Evolutionary conservation across 2,113 vertebrate genomes (phyloP).

Genomic region (Poeciliopsis retropinna): DNA sequence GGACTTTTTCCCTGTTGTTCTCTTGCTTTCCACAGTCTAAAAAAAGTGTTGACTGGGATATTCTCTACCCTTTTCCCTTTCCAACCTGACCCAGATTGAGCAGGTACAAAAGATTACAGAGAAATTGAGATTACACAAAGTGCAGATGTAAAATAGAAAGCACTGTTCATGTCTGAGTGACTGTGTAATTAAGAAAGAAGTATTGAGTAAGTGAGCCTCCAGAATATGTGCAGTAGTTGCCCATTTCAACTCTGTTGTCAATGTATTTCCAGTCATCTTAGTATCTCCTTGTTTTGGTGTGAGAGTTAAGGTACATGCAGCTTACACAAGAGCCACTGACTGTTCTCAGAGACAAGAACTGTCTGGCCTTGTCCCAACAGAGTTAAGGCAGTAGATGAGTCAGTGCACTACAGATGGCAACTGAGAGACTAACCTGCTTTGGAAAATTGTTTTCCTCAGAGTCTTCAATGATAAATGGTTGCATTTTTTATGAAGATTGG

Average conservation of each 20-base stretch:
- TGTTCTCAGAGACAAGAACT: background rate
- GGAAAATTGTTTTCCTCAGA: conserved; percentile 77
- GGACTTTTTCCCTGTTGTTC: background rate
- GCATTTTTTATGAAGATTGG: conserved; percentile 87
- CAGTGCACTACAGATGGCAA: conserved; percentile 23
- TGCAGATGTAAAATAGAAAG: background rate
- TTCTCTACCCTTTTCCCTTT: background rate
- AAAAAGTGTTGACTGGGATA: background rate
- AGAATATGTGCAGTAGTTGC: background rate
- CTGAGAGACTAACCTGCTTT: conserved; percentile 70
- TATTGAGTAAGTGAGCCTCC: too few species aligned
- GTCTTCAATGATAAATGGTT: conserved; percentile 87
- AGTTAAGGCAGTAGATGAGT: conserved; percentile 3
- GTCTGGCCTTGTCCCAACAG: background rate
- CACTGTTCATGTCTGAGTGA: background rate
- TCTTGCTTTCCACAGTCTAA: background rate
- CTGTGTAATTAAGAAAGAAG: background rate
- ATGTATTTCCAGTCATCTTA: background rate
- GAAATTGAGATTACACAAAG: background rate
- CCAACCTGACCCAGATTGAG: background rate
- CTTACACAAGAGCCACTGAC: background rate
- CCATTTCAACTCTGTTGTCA: background rate
- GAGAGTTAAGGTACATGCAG: background rate
- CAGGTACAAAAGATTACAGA: background rate
- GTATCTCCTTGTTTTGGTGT: background rate